Conservation (phyloP, 2,113 vertebrate species). For the Phalacrocorax pelagicus region DNA sequence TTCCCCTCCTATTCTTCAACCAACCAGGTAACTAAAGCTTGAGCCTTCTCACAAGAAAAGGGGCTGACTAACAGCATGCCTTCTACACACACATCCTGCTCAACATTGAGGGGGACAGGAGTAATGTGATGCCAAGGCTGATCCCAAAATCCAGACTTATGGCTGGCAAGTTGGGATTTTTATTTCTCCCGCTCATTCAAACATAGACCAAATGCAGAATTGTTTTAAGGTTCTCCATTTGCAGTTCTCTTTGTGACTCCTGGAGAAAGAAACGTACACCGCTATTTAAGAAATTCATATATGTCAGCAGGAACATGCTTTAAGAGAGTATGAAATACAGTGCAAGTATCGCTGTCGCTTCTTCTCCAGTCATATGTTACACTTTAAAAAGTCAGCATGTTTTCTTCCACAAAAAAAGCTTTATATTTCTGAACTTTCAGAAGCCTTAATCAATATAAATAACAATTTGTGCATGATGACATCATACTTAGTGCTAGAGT, state of each 20-base stretch:
- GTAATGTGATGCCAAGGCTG: neutral
- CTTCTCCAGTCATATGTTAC: neutral
- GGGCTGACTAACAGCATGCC: neutral
- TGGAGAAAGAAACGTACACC: neutral
- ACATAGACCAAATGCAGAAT: neutral
- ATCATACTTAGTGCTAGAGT: neutral
- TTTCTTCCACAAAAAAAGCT: conserved; percentile 16
- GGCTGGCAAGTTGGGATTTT: neutral
- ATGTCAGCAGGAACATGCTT: neutral
- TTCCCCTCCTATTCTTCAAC: neutral
- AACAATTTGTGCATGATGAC: conserved; percentile 5
- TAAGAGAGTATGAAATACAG: neutral
- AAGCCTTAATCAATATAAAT: conserved; percentile 20
- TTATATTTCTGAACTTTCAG: conserved; percentile 26
- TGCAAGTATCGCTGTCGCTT: neutral
- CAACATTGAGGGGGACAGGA: neutral
- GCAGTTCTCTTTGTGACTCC: neutral
- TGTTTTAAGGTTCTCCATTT: neutral
- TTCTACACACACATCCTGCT: rapidly evolving
- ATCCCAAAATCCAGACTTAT: neutral
- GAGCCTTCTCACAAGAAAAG: neutral
- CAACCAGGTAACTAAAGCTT: neutral
- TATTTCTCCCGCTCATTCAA: neutral
- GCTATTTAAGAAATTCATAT: neutral
- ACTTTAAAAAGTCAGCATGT: neutral